These are phyloP conservation scores for Aleiodes testaceus DNA, from an alignment of 2,888 invertebrate species.

Conservation along the genomic window DNA sequence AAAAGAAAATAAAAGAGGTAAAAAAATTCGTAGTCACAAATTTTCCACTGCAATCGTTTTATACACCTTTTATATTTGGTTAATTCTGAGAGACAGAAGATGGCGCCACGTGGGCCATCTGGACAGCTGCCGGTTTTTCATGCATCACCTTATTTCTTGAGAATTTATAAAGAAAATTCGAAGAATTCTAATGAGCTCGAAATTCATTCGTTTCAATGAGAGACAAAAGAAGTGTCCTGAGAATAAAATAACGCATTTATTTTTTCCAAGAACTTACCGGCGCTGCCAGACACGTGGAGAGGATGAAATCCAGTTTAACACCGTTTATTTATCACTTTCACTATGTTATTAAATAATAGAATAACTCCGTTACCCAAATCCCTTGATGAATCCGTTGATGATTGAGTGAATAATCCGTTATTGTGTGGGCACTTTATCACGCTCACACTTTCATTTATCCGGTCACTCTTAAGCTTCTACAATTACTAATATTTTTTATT, in stretches of 20 bases:
- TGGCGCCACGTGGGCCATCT: conserved; percentile 13
- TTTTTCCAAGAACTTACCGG: conserved; percentile 64
- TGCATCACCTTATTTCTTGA: neutral
- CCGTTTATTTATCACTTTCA: conserved; percentile 52
- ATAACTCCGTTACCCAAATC: neutral
- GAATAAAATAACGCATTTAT: neutral
- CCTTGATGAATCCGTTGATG: conserved; percentile 28
- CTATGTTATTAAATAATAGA: conserved; percentile 39
- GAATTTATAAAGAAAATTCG: neutral
- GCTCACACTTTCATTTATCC: conserved; percentile 14
- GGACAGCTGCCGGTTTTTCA: conserved; percentile 3
- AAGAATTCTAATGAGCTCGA: neutral
- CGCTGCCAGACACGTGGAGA: conserved; percentile 62
- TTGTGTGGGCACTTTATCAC: conserved; percentile 17
- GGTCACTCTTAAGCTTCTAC: neutral
- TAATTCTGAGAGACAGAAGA: neutral
- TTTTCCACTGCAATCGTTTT: neutral
- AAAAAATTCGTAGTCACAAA: neutral
- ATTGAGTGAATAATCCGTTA: conserved; percentile 27
- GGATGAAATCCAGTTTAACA: conserved; percentile 68
- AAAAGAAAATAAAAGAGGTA: neutral
- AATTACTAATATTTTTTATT: neutral
- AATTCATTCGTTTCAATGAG: neutral
- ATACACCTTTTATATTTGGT: conserved; percentile 3
- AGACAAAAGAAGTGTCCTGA: conserved; percentile 13